Base-by-base conservation (phyloP, 2,888 invertebrate species). In the Drosophila siamana region DNA sequence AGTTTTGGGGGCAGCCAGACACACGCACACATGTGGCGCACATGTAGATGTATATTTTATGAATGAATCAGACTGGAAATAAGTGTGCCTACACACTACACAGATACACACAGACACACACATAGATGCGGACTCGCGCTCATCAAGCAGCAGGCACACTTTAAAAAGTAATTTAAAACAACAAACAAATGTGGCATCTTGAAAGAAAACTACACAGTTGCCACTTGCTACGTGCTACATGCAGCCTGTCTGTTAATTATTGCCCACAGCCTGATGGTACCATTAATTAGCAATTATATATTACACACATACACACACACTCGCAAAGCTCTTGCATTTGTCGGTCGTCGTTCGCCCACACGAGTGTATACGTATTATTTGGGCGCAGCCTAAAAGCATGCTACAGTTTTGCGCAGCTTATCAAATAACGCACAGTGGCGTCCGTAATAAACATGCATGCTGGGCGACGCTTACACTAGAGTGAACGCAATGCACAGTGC, bases 61-160 rank as follows among this genome's bases (percentile, higher is more conserved):
- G 90, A 89, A 90, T 88, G 90, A 89, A 89, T 90, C 88, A 89
- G 90, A 88, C 82, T 89, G 89, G 89, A 89, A 89, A 88, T 83
- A 76, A 86, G 69, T 83, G 64, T 68, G 50, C 62, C 41, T 62
- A 40, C 15, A 44, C 15, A 52, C 47, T 33, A 33, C 33, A n/a
- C 4, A 36, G 33, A 43, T 36, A 48, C 62, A 60, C 30, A 19
- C 36, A n/a, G 22, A 46, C 54, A 44, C 15, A 40, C 5, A 44
- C 44, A 28, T 50, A 26, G n/a, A 15, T 24, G 16, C 15, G 5
- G 16, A 19, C 16, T 44, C 33, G 22, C 26, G 2, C 9, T 30
- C 30, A 33, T 52, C n/a, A 40, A 40, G 26, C 24, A 28, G 26
- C 16, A 54, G 41, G 28, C 13, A 8, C 30, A 33, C 9, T 19